phyloP scores from a whole-genome alignment of 2,113 vertebrate species.

The Muscicapa adusta region DNA sequence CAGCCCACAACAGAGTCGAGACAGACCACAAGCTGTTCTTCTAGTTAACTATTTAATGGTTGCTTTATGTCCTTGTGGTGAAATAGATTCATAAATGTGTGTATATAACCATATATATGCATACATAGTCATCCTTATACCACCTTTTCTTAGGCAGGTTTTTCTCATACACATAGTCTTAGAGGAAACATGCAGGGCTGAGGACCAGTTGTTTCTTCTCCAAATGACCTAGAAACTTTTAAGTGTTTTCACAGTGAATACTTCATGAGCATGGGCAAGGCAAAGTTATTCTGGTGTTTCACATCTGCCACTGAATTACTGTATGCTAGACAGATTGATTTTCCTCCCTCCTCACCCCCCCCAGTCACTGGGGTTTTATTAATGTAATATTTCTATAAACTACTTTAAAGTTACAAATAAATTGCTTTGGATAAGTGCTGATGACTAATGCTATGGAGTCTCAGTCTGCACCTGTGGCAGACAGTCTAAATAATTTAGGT shows the following conservation, averaged over 20 bases:
- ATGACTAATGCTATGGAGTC: not conserved
- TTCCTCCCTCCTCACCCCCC: not conserved
- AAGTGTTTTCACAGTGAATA: not conserved
- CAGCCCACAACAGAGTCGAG: not conserved
- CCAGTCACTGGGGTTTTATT: not conserved
- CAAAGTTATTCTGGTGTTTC: not conserved
- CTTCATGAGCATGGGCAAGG: not conserved
- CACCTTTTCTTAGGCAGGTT: not conserved
- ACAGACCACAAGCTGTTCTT: not conserved
- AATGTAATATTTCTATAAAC: not conserved
- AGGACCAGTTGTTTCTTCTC: not conserved
- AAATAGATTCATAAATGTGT: not conserved
- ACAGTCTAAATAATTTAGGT: not conserved
- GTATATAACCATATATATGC: not conserved
- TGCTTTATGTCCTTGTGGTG: not conserved
- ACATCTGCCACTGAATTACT: not conserved
- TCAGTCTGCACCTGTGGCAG: not conserved
- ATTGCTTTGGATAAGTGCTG: not conserved
- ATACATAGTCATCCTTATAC: not conserved
- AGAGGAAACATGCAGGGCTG: not conserved
- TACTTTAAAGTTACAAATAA: not conserved
- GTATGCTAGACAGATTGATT: not conserved
- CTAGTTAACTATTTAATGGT: not conserved
- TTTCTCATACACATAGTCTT: not conserved
- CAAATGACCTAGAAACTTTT: not conserved